Conservation (phyloP, 2,797 vertebrate genomes). For the Tympanoctomys barrerae region DNA sequence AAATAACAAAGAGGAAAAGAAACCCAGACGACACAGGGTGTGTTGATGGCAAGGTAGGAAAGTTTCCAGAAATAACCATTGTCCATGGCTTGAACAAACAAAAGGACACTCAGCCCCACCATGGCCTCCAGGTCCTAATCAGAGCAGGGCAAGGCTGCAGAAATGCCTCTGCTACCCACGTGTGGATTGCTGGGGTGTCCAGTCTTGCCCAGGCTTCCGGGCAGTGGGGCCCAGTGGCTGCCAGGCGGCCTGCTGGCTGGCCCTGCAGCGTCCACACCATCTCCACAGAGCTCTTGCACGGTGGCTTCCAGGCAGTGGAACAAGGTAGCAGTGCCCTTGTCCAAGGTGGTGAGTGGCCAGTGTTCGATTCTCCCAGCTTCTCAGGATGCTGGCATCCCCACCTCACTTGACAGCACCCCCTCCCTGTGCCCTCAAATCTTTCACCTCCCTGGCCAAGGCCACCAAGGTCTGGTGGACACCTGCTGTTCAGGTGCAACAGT, state of each 20-base stretch:
- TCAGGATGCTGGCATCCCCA: neutral
- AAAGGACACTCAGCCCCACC: neutral
- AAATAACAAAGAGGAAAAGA: conserved; percentile 48
- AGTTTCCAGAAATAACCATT: conserved; percentile 46
- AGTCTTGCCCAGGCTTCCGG: neutral
- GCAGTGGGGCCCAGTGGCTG: neutral
- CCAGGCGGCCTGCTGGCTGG: neutral
- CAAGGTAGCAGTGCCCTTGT: neutral
- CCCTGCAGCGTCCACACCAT: neutral
- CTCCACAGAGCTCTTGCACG: neutral
- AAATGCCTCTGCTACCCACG: neutral
- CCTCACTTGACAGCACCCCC: neutral
- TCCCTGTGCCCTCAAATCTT: neutral
- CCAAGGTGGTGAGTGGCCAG: neutral
- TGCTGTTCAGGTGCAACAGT: neutral
- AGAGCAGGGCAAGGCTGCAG: neutral
- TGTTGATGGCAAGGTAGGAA: conserved; percentile 1
- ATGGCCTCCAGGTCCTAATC: conserved; percentile 25
- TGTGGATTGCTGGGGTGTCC: neutral
- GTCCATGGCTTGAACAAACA: conserved; percentile 57
- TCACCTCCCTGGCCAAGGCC: neutral
- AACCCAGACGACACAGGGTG: neutral
- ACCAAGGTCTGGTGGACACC: neutral
- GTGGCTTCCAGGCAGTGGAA: neutral
- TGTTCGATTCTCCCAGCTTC: neutral